phyloP scores from a whole-genome alignment of 1,140 invertebrate genomes.

The Drosophila asahinai region DNA sequence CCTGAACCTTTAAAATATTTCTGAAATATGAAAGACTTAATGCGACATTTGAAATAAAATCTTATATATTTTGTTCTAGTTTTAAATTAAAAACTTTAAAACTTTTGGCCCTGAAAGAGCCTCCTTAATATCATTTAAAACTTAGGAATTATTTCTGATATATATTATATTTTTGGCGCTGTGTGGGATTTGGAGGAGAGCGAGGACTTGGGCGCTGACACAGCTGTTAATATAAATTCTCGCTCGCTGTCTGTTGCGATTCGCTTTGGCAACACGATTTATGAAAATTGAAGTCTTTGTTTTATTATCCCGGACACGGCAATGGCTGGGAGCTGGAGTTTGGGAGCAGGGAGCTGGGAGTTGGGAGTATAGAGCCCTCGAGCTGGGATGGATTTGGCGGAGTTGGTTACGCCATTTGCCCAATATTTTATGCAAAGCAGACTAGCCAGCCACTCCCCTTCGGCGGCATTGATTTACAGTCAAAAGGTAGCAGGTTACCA shows the following conservation, averaged over 20 bases:
- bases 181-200: constrained; percentile 7
- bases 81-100: too few relatives aligned
- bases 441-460: constrained; percentile 14
- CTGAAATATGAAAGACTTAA: too few relatives aligned
- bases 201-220: constrained; percentile 34
- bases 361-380: background rate
- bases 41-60: too few relatives aligned
- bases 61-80: too few relatives aligned
- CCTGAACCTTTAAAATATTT: too few relatives aligned
- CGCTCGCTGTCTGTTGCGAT: constrained; percentile 59
- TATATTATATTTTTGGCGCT: background rate
- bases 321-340: constrained; percentile 8
- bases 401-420: constrained; percentile 19
- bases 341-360: background rate
- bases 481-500: constrained; percentile 51
- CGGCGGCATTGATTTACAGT: constrained; percentile 53
- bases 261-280: constrained; percentile 68
- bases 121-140: background rate
- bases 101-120: too few relatives aligned
- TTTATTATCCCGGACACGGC: constrained; percentile 60
- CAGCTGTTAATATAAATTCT: constrained; percentile 76
- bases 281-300: constrained; percentile 81
- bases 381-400: background rate
- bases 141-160: background rate
- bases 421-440: constrained; percentile 78